Percentiles rank a stretch among this genome's conserved stretches.
Conservation (phyloP, 2,888 invertebrate genomes). For the Rapana venosa region DNA sequence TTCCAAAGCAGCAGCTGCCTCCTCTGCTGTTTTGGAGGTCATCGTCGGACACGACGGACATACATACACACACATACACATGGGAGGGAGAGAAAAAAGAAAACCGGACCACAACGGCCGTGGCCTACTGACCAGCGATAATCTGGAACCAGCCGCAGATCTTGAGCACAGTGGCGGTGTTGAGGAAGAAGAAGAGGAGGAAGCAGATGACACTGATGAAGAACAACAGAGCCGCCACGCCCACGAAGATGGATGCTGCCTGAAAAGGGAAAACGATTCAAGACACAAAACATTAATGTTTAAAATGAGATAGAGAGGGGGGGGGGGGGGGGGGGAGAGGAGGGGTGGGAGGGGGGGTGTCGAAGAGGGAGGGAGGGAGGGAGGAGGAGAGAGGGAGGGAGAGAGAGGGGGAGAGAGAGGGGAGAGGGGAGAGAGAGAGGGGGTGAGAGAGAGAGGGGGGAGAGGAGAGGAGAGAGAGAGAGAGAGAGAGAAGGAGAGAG, state of each 20-base stretch:
- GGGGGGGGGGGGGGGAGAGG: background rate
- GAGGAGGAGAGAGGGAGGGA: too few relatives aligned
- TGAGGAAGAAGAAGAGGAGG: constrained; percentile 94
- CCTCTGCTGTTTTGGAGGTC: too few relatives aligned
- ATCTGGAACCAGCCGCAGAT: constrained; percentile 97
- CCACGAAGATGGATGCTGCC: constrained; percentile 92
- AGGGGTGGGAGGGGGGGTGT: background rate
- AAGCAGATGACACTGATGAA: constrained; percentile 91
- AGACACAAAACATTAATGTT: background rate
- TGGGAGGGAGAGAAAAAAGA: too few relatives aligned
- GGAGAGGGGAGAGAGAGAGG: too few relatives aligned
- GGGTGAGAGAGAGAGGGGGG: too few relatives aligned
- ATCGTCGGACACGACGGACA: too few relatives aligned
- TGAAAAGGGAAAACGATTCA: constrained; percentile 75
- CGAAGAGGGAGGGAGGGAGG: too few relatives aligned
- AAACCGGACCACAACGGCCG: background rate
- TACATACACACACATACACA: background rate
- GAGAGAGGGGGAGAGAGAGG: too few relatives aligned
- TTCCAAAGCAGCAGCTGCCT: too few relatives aligned
- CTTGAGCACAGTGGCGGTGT: constrained; percentile 93
- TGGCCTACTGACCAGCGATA: constrained; percentile 88
- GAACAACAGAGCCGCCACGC: constrained; percentile 88
- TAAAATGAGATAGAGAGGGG: background rate
- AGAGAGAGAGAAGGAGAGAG: too few relatives aligned
- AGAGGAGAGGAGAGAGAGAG: too few relatives aligned